Evolutionary conservation across 2,797 vertebrate species (phyloP), one percentile per base, ranked within the genome.

Genomic region (Sebastes miniatus): DNA sequence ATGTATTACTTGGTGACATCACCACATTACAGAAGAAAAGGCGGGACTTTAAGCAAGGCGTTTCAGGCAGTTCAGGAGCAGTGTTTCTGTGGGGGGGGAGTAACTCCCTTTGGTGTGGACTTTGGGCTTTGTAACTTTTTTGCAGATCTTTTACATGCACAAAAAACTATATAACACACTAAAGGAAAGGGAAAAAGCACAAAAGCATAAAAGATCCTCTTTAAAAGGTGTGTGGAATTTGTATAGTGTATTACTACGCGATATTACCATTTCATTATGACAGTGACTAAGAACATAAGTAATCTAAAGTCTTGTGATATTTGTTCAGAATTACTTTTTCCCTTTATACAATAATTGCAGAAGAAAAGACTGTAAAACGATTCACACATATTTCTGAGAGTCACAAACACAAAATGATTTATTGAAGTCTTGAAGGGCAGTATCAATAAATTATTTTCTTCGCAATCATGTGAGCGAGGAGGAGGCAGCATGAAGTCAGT

Each of bases 201-300:
- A 70, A 34, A 36, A 8, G 31, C 8, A 39, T 12, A 9, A 34
- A 13, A n/a, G 18, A 36, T 22, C 2, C 22, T 64, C 59, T 43
- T 39, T 43, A 31, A 58, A 57, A 29, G 11, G 13, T 14, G 13
- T 47, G 13, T 58, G 0, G 12, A 58, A 58, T 24, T 22, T 56
- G 0, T 10, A 29, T 31, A 25, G n/a, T 43, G 3, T 1, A 59
- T 29, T 34, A 50, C 31, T 3, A 31, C 0, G 11, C 2, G 2
- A 25, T 31, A 50, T 24, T 22, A 36, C 16, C 34, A 8, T 69
- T 65, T 47, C 3, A 14, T 24, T 50, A 43, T 24, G 20, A 52
- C 52, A 67, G 39, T 61, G 57, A 61, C 24, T 39, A 39, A 39
- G 36, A 39, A 39, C 36, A 39, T 14, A 20, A 43, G 3, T 61